Conservation (phyloP, 2,888 invertebrate species). For the Byasa hedistus region DNA sequence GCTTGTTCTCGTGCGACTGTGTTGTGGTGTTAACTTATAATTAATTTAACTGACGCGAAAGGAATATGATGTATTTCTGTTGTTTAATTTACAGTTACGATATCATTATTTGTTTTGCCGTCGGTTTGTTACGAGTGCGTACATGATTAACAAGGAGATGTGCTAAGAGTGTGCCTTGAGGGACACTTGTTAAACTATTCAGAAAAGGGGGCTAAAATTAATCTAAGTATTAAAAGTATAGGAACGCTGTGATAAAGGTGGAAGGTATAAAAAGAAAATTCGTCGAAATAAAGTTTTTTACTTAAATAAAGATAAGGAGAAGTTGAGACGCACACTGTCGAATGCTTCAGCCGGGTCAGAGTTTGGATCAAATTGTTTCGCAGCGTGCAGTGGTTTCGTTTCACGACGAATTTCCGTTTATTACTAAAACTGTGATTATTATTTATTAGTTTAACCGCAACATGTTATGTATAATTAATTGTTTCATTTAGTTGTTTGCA, state of each 20-base stretch:
- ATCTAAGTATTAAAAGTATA: slow-evolving; percentile 47
- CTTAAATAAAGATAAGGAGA: slow-evolving; percentile 40
- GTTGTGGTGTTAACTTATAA: slow-evolving; percentile 11
- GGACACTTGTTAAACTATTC: slow-evolving; percentile 47
- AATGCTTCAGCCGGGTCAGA: slow-evolving; percentile 53
- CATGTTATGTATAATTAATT: slow-evolving; percentile 42
- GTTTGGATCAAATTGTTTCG: slow-evolving; percentile 38
- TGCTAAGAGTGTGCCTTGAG: slow-evolving; percentile 66
- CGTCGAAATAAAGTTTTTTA: slow-evolving; percentile 40
- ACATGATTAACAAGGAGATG: slow-evolving; percentile 42
- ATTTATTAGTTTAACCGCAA: slow-evolving; percentile 50
- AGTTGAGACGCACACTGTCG: slow-evolving; percentile 45
- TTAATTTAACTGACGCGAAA: slow-evolving; percentile 8
- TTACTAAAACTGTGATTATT: slow-evolving; percentile 69
- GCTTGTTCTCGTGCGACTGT: slow-evolving; percentile 30
- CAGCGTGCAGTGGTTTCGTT: slow-evolving; percentile 40
- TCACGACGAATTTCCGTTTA: slow-evolving; percentile 62
- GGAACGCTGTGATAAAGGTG: slow-evolving; percentile 66
- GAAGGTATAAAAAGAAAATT: slow-evolving; percentile 45
- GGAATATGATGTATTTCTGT: slow-evolving; percentile 9
- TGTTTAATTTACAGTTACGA: slow-evolving; percentile 9
- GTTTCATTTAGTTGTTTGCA: slow-evolving; percentile 36
- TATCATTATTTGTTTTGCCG: slow-evolving; percentile 10
- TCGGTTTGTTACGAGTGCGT: slow-evolving; percentile 23
- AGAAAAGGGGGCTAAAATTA: slow-evolving; percentile 43